phyloP scores from a whole-genome alignment of 2,113 vertebrate species.

The Sturnus vulgaris region DNA sequence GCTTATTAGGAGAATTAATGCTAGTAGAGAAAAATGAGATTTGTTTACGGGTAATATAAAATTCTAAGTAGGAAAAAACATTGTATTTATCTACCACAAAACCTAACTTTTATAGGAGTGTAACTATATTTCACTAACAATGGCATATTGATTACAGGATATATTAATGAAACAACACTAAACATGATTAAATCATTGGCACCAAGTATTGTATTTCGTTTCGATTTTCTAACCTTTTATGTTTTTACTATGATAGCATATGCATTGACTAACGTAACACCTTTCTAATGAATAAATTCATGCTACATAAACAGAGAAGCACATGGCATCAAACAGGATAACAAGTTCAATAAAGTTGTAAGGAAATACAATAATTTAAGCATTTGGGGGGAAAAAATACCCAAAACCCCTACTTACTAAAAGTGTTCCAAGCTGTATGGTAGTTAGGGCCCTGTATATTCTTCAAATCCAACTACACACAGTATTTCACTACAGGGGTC shows the following conservation, averaged over 20 bases:
- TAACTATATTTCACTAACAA: background rate
- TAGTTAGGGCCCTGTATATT: background rate
- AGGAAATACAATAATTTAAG: background rate
- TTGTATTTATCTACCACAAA: background rate
- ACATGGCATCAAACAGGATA: background rate
- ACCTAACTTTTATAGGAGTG: background rate
- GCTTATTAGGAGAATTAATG: background rate
- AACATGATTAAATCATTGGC: background rate
- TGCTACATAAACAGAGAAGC: background rate
- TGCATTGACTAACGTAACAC: background rate
- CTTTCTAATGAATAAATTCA: background rate
- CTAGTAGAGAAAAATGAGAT: background rate
- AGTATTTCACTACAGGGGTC: background rate
- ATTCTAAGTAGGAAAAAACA: background rate
- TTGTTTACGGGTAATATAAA: background rate
- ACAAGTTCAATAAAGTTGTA: background rate
- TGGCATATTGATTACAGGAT: background rate
- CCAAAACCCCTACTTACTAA: background rate
- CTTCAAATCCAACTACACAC: background rate
- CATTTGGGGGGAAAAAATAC: background rate
- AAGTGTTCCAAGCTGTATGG: background rate
- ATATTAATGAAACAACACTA: background rate
- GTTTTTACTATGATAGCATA: background rate
- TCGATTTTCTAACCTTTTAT: background rate
- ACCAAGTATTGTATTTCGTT: background rate